Conservation (phyloP, 2,888 invertebrate species). For the Leucoptera coffeella region DNA sequence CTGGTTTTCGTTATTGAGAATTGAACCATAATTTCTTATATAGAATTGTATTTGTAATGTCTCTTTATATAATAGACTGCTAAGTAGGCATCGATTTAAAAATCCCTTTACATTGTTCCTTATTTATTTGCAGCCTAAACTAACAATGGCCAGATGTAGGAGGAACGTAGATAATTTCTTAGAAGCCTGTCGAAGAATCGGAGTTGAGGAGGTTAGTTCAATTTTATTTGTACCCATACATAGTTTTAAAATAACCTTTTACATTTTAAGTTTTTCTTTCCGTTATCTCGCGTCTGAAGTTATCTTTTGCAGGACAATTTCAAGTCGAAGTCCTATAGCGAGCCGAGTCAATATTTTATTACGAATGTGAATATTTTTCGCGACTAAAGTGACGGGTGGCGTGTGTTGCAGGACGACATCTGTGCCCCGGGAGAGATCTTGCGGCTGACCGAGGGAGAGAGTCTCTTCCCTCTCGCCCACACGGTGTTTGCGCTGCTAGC, state of each 20-base stretch:
- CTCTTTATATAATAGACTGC: too few relatives aligned
- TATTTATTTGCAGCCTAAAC: conserved; percentile 68
- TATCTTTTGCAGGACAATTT: conserved; percentile 35
- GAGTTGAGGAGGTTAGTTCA: conserved; percentile 86
- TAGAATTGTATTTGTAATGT: too few relatives aligned
- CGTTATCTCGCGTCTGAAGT: too few relatives aligned
- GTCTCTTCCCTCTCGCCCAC: conserved; percentile 22
- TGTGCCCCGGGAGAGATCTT: conserved; percentile 58
- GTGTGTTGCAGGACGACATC: conserved; percentile 64
- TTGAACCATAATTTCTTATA: too few relatives aligned
- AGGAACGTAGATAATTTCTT: conserved; percentile 94
- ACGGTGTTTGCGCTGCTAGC: conserved; percentile 26
- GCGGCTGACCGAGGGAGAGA: conserved; percentile 20
- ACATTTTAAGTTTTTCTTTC: conserved; percentile 3
- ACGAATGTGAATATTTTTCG: conserved; percentile 30
- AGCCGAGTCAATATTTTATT: conserved; percentile 12
- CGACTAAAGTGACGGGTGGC: conserved; percentile 49
- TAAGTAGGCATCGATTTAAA: too few relatives aligned
- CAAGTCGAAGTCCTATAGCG: conserved; percentile 22
- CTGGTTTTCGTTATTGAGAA: too few relatives aligned
- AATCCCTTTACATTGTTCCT: conserved; percentile 4
- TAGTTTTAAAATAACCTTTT: conserved; percentile 6
- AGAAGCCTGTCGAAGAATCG: conserved; percentile 89
- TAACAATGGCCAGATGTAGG: conserved; percentile 91
- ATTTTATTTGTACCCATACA: conserved; percentile 3